Conservation (phyloP, 2,888 invertebrate species). For the Tuta absoluta region DNA sequence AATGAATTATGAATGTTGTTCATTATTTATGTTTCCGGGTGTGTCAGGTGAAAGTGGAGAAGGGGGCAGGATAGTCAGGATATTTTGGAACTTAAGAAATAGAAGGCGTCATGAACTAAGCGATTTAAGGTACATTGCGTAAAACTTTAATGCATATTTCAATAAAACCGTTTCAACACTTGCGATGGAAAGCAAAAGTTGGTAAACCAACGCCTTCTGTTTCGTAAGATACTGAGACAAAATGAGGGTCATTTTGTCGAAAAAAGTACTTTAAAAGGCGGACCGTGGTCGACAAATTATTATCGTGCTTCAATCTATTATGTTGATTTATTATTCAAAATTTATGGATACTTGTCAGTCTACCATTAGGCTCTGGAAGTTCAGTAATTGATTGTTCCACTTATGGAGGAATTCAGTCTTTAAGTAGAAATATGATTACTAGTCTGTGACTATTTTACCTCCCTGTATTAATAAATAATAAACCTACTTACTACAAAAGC, state of each 20-base stretch:
- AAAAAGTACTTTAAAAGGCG: not conserved
- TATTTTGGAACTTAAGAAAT: not conserved
- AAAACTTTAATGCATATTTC: not conserved
- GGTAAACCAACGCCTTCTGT: not conserved
- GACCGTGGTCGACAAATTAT: not conserved
- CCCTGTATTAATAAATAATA: too few species aligned
- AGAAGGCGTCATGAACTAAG: too few species aligned
- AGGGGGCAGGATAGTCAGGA: not conserved
- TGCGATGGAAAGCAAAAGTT: not conserved
- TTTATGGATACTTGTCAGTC: not conserved
- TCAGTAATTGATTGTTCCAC: not conserved
- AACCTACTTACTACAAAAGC: too few species aligned
- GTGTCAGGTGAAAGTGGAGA: not conserved
- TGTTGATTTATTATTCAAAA: not conserved
- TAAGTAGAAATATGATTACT: too few species aligned
- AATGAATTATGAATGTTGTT: slow-evolving; percentile 12
- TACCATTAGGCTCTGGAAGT: not conserved
- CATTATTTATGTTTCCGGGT: slow-evolving; percentile 3
- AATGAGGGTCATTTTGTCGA: not conserved
- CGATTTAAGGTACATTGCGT: too few species aligned
- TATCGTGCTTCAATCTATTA: not conserved
- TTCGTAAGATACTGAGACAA: not conserved
- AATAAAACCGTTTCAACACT: not conserved
- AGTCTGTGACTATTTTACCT: too few species aligned
- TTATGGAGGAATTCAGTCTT: too few species aligned